Conservation (phyloP, 2,113 vertebrate genomes). For the Lontra canadensis region DNA sequence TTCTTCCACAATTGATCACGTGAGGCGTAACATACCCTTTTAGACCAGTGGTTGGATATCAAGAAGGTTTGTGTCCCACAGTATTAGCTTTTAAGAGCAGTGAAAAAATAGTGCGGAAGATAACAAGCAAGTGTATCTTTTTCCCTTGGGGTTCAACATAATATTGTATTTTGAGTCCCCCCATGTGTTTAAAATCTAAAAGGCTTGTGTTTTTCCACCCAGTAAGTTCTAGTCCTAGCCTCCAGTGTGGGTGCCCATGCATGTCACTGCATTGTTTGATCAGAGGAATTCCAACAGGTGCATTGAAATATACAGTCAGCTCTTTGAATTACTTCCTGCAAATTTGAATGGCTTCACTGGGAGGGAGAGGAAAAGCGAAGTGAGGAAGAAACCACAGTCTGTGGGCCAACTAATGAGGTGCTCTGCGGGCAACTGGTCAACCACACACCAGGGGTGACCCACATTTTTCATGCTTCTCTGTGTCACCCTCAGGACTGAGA, state of each 20-base stretch:
- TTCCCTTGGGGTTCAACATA: not conserved
- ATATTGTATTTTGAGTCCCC: not conserved
- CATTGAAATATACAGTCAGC: not conserved
- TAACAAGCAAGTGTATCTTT: not conserved
- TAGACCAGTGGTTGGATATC: not conserved
- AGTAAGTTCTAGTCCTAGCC: not conserved
- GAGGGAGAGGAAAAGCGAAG: not conserved
- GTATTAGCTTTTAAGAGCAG: not conserved
- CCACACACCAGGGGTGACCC: too few relatives aligned
- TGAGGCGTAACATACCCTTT: slow-evolving; percentile 28
- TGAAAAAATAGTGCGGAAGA: not conserved
- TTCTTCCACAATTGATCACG: not conserved
- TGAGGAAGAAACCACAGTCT: not conserved
- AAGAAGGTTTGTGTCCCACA: not conserved
- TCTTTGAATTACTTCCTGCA: not conserved
- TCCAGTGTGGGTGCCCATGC: not conserved
- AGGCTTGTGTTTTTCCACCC: not conserved
- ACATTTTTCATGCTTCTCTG: not conserved
- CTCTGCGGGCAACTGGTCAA: not conserved
- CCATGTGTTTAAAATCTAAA: not conserved
- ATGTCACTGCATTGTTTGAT: not conserved
- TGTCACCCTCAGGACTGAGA: not conserved
- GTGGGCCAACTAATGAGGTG: not conserved
- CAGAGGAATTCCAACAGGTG: not conserved
- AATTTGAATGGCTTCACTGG: not conserved